Conservation (phyloP, 1,140 invertebrate species). For the Meloidogyne hapla region DNA sequence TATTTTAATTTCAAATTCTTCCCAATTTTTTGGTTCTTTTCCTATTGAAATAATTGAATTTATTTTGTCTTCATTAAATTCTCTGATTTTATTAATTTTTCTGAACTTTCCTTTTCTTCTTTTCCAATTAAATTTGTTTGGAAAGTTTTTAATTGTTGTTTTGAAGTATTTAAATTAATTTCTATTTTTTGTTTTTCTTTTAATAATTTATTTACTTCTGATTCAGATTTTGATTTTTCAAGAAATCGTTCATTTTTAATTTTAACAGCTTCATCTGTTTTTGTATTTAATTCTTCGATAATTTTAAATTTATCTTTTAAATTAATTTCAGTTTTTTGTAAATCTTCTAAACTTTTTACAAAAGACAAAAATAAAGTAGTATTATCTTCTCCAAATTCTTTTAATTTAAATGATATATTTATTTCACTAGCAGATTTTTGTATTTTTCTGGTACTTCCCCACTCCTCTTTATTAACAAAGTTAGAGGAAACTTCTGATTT, state of each 20-base stretch:
- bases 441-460: neutral
- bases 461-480: neutral
- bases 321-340: no score
- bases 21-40: neutral
- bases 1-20: conserved; percentile 5
- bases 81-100: neutral
- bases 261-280: conserved; percentile 7
- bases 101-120: no score
- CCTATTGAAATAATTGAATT: neutral
- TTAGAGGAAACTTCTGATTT: neutral
- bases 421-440: no score
- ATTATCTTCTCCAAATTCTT: neutral
- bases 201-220: neutral
- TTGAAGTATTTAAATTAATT: no score
- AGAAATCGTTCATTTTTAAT: neutral
- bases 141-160: no score
- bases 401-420: neutral
- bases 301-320: no score
- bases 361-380: no score
- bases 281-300: neutral
- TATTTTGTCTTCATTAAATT: neutral
- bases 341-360: no score
- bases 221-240: neutral
- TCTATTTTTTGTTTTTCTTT: no score
- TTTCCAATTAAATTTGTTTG: no score